Evolutionary conservation across 2,797 vertebrate species (phyloP).

Genomic region (Fundulus diaphanus): DNA sequence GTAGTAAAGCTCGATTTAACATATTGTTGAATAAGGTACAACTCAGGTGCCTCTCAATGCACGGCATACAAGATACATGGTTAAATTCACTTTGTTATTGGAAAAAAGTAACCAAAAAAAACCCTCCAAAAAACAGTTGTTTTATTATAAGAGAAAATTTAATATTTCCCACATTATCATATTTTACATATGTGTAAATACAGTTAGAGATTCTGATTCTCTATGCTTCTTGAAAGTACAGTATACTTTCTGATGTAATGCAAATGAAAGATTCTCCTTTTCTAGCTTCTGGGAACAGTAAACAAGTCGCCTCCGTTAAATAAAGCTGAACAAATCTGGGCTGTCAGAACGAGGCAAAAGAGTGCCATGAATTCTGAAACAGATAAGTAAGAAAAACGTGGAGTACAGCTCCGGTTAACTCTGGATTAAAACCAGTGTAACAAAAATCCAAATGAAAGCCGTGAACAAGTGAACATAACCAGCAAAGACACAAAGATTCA

Average conservation of each 20-base stretch:
- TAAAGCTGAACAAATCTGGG: constrained; percentile 17
- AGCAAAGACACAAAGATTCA: constrained; percentile 1
- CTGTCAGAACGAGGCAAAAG: constrained; percentile 39
- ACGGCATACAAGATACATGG: constrained; percentile 35
- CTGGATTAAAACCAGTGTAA: constrained; percentile 4
- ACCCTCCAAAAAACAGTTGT: neutral
- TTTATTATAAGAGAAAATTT: neutral
- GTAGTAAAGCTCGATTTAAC: constrained; percentile 53
- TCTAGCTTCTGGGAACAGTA: neutral
- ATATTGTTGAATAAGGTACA: constrained; percentile 51
- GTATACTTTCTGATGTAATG: constrained; percentile 4
- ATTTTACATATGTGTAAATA: neutral
- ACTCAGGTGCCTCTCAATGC: constrained; percentile 54
- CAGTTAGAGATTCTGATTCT: constrained; percentile 5
- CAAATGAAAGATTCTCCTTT: neutral
- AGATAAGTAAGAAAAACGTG: neutral
- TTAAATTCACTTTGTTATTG: constrained; percentile 40
- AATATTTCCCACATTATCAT: neutral
- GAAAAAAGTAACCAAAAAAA: neutral
- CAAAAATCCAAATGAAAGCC: constrained; percentile 24
- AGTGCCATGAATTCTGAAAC: constrained; percentile 30
- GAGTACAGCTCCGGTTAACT: neutral
- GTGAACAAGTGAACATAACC: constrained; percentile 10
- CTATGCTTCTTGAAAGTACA: neutral
- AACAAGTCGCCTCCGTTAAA: constrained; percentile 17